Evolutionary conservation across 2,888 invertebrate species (phyloP), one percentile per base, ranked within the genome.

Genomic region (Priapulus caudatus): DNA sequence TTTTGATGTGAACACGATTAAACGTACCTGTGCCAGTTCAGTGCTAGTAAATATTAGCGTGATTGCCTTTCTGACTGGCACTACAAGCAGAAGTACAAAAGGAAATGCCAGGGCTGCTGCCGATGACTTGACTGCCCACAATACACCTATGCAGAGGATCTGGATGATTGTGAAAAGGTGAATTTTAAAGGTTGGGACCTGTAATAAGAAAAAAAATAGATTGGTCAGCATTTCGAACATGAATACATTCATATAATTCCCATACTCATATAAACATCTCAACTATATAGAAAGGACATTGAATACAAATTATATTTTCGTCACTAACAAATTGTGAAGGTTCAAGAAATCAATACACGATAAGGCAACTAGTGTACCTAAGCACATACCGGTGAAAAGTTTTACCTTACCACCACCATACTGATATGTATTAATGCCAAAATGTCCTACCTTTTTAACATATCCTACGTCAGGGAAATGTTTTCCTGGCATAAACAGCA

Each of bases 401-500:
- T n/a, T n/a, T n/a, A n/a, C n/a, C n/a, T n/a, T n/a, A n/a, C n/a
- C n/a, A n/a, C n/a, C n/a, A n/a, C n/a, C n/a, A n/a, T n/a, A n/a
- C n/a, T n/a, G n/a, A n/a, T n/a, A n/a, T n/a, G n/a, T n/a, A n/a
- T n/a, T n/a, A n/a, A n/a, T n/a, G n/a, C n/a, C n/a, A n/a, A n/a
- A n/a, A n/a, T n/a, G n/a, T n/a, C 80, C 77, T 65, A 86, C 91
- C 73, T 84, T 80, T 62, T 88, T 78, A 43, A 93, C 91, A 71
- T 89, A 95, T 4, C 84, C 81, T 19, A 85, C 81, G 62, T 85
- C 83, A 2, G 93, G 91, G 72, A 93, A 91, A 72, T 97, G 90
- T 72, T 95, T 95, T 4, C 86, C 86, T 0, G 95, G 95, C 81
- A 91, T 89, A 67, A 95, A 82, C 60, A 92, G 80, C 47, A 97